Evolutionary conservation across 2,113 vertebrate species (phyloP).

Genomic region (Anarrhichthys ocellatus): DNA sequence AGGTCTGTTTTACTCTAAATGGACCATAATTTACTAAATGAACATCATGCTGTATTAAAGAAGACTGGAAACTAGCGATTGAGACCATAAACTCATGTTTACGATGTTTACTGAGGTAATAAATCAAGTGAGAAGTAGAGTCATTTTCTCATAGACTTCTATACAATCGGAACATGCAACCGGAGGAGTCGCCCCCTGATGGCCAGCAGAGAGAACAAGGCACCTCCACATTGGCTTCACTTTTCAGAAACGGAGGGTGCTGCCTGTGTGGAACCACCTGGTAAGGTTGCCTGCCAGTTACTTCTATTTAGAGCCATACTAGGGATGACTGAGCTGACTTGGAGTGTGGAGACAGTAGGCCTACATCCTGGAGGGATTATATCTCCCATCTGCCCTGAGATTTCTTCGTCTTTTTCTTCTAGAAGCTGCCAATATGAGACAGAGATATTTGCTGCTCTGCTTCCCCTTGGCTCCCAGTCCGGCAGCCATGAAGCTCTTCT

Average conservation of each 20-base stretch:
- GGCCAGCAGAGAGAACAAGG: neutral
- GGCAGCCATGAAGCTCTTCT: conserved; percentile 26
- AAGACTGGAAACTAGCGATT: neutral
- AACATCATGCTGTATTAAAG: too few species aligned
- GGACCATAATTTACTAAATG: neutral
- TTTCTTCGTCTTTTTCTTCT: conserved; percentile 34
- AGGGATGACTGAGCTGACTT: conserved; percentile 43
- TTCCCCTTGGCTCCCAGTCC: conserved; percentile 58
- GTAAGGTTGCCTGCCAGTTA: conserved; percentile 27
- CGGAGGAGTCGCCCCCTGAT: neutral
- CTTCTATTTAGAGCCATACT: conserved; percentile 52
- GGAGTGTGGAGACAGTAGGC: conserved; percentile 30
- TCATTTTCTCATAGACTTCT: neutral
- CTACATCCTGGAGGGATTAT: conserved; percentile 70
- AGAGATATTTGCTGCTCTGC: conserved; percentile 50
- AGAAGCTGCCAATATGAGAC: conserved; percentile 49
- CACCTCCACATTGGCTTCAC: neutral
- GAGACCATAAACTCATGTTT: too few species aligned
- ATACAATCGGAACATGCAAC: neutral
- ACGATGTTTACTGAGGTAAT: too few species aligned
- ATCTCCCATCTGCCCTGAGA: conserved; percentile 73
- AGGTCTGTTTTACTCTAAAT: neutral
- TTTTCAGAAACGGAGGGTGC: neutral
- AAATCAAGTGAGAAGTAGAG: neutral
- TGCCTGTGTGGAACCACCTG: neutral